Evolutionary conservation across 1,140 invertebrate species (phyloP).

Genomic region (Oncopeltus fasciatus): DNA sequence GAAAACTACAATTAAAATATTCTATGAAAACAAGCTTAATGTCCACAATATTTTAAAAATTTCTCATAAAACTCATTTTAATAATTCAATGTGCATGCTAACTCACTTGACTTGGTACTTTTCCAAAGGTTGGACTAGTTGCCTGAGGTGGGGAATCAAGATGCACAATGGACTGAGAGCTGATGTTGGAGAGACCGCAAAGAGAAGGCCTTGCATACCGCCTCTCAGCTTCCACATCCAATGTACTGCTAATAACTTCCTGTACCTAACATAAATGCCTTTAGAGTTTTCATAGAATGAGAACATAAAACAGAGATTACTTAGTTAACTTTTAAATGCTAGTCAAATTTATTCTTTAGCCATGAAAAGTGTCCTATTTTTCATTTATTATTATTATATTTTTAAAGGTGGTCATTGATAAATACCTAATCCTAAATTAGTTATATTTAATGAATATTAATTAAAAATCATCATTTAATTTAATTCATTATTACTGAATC

Average conservation of each 20-base stretch:
- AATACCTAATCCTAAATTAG: too few species aligned
- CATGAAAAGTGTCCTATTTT: too few species aligned
- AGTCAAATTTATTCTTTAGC: too few species aligned
- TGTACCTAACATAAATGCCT: too few species aligned
- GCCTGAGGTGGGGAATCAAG: constrained; percentile 59
- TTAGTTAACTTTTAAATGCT: too few species aligned
- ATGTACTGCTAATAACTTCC: constrained; percentile 13
- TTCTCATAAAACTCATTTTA: constrained; percentile 20
- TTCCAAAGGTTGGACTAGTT: constrained; percentile 57
- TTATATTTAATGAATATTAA: too few species aligned
- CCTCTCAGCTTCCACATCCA: constrained; percentile 21
- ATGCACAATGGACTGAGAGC: constrained; percentile 28
- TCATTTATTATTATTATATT: too few species aligned
- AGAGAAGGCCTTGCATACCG: constrained; percentile 19
- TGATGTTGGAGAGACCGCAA: constrained; percentile 20
- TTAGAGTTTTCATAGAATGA: too few species aligned
- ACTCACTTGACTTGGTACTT: constrained; percentile 40
- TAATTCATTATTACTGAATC: too few species aligned
- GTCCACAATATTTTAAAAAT: constrained; percentile 26
- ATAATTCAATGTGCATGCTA: constrained; percentile 34
- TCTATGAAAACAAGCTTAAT: constrained; percentile 14
- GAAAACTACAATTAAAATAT: not conserved
- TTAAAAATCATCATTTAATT: too few species aligned
- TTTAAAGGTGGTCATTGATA: too few species aligned
- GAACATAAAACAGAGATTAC: too few species aligned